phyloP scores from a whole-genome alignment of 1,140 invertebrate species.

The Pseudobourletiella spinata region DNA sequence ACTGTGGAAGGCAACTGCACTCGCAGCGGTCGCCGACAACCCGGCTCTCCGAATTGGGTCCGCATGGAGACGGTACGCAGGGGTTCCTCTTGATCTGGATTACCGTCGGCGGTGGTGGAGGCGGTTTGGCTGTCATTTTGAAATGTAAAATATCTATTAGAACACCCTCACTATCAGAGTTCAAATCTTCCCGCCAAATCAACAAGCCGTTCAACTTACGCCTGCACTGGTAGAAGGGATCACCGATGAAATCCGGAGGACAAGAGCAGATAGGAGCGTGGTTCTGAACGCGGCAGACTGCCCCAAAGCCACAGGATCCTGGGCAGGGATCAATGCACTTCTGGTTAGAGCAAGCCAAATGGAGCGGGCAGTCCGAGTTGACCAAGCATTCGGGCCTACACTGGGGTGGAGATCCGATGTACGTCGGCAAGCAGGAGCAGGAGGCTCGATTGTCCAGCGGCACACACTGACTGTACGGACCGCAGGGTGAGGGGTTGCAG shows the following conservation, averaged over 20 bases:
- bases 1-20: conserved; percentile 58
- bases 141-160: conserved; percentile 45
- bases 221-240: conserved; percentile 47
- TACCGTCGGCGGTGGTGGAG: conserved; percentile 21
- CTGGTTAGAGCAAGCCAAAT: conserved; percentile 61
- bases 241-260: conserved; percentile 47
- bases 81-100: conserved; percentile 58
- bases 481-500: conserved; percentile 68
- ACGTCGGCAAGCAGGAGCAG: conserved; percentile 61
- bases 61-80: conserved; percentile 71
- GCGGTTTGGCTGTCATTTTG: conserved; percentile 38
- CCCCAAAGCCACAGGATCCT: conserved; percentile 40
- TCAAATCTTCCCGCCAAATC: neutral
- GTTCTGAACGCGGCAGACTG: conserved; percentile 58
- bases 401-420: conserved; percentile 55
- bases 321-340: conserved; percentile 39
- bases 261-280: conserved; percentile 73
- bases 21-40: conserved; percentile 55
- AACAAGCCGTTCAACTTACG: conserved; percentile 6
- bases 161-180: too few relatives aligned
- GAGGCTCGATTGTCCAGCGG: conserved; percentile 58
- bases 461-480: conserved; percentile 51
- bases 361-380: conserved; percentile 58
- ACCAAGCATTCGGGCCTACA: conserved; percentile 63
- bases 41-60: conserved; percentile 49